These are phyloP conservation scores for Microchirus variegatus DNA, from an alignment of 2,797 vertebrate genomes.

Conservation along the genomic window DNA sequence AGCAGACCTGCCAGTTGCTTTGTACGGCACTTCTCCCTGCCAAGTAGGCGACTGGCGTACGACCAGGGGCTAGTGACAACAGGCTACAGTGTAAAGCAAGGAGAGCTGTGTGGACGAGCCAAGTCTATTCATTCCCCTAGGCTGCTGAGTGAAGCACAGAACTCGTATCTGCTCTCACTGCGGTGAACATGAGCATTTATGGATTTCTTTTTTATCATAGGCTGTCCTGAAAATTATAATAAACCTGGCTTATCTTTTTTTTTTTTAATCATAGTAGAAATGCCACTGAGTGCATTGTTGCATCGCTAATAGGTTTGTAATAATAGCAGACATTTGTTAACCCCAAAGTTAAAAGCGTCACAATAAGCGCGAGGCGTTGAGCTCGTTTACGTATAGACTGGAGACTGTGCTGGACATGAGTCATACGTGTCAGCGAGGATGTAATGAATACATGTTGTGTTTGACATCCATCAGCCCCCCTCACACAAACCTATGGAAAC, in stretches of 20 bases:
- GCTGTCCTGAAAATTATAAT: constrained; percentile 48
- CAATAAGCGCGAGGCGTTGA: constrained; percentile 24
- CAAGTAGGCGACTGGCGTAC: constrained; percentile 84
- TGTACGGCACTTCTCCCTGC: constrained; percentile 82
- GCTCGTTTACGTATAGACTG: background rate
- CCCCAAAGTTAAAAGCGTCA: constrained; percentile 41
- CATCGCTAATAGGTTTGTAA: constrained; percentile 30
- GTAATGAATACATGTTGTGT: constrained; percentile 60
- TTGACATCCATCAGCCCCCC: constrained; percentile 56
- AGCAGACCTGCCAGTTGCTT: constrained; percentile 84
- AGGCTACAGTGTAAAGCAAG: constrained; percentile 82
- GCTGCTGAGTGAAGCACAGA: constrained; percentile 67
- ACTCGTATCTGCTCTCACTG: constrained; percentile 64
- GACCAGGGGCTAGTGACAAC: constrained; percentile 85
- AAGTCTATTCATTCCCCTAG: constrained; percentile 80
- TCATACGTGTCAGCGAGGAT: constrained; percentile 44
- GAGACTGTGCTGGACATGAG: constrained; percentile 47
- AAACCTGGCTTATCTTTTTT: constrained; percentile 43
- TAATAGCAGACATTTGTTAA: constrained; percentile 36
- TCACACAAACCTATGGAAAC: constrained; percentile 78
- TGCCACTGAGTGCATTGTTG: constrained; percentile 13
- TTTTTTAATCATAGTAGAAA: constrained; percentile 47
- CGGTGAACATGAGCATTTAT: constrained; percentile 56
- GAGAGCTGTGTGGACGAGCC: constrained; percentile 77
- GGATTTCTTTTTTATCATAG: constrained; percentile 44